Percentiles rank a stretch among this genome's conserved stretches.
These are phyloP conservation scores for Sinella curviseta DNA, from an alignment of 1,140 invertebrate species.

Conservation along the genomic window DNA sequence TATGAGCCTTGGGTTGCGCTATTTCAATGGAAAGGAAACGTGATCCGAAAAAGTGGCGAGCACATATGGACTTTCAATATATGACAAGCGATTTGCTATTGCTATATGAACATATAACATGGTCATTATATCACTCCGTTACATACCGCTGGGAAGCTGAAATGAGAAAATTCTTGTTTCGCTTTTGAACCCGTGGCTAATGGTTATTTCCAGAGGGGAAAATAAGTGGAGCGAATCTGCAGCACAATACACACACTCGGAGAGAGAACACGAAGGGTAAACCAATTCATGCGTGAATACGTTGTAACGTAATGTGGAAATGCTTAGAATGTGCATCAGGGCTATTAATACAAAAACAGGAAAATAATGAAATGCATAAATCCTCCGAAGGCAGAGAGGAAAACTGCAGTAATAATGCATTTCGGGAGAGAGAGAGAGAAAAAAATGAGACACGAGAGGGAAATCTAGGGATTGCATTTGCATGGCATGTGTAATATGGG, in stretches of 20 bases:
- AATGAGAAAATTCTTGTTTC: no score
- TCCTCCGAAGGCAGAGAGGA: background rate
- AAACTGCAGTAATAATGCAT: background rate
- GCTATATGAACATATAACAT: no score
- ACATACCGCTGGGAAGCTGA: background rate
- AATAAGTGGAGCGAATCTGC: background rate
- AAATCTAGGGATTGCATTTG: no score
- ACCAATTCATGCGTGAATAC: background rate
- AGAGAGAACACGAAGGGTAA: background rate
- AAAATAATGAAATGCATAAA: conserved; percentile 25
- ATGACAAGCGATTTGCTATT: no score
- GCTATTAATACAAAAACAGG: conserved; percentile 22
- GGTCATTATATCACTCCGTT: background rate
- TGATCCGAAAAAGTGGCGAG: background rate
- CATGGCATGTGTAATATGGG: no score
- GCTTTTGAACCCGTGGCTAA: no score
- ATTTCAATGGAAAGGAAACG: no score
- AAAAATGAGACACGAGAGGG: no score
- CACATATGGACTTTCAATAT: conserved; percentile 14
- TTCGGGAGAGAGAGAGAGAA: background rate
- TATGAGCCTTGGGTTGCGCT: no score
- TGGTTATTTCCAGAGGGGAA: no score
- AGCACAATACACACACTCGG: background rate
- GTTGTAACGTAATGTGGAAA: background rate
- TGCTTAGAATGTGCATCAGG: background rate